phyloP scores from a whole-genome alignment of 2,113 vertebrate species.

The Phylloscopus trochilus region DNA sequence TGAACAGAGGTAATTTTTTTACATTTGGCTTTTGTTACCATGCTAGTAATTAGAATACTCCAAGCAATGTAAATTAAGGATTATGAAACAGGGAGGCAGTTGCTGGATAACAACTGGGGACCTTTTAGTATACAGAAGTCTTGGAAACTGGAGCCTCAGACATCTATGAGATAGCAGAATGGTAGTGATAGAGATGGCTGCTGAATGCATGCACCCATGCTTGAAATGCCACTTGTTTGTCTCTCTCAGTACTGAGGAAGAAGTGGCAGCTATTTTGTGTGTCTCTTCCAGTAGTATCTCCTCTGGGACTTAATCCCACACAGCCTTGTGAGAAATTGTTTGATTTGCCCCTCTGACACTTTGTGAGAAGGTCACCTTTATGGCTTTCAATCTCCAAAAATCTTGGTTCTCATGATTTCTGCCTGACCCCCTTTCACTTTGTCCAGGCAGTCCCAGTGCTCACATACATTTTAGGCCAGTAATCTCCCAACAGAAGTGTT shows the following conservation, averaged over 20 bases:
- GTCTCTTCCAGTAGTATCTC: not conserved
- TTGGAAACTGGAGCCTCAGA: not conserved
- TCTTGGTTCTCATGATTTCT: not conserved
- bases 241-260: not conserved
- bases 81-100: not conserved
- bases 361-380: not conserved
- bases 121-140: not conserved
- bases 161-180: not conserved
- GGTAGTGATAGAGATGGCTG: not conserved
- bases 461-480: not conserved
- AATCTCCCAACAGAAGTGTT: not conserved
- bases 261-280: not conserved
- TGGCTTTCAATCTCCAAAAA: not conserved
- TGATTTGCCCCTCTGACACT: not conserved
- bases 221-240: not conserved
- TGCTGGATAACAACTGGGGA: not conserved
- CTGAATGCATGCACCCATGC: fast-evolving
- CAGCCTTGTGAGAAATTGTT: not conserved
- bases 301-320: not conserved
- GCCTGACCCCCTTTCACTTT: fast-evolving
- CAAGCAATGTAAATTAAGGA: not conserved
- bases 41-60: not conserved
- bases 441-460: not conserved
- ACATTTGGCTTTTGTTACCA: not conserved
- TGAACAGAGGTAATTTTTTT: not conserved